Evolutionary conservation across 1,140 invertebrate genomes (phyloP).

Genomic region (Penaeus indicus): DNA sequence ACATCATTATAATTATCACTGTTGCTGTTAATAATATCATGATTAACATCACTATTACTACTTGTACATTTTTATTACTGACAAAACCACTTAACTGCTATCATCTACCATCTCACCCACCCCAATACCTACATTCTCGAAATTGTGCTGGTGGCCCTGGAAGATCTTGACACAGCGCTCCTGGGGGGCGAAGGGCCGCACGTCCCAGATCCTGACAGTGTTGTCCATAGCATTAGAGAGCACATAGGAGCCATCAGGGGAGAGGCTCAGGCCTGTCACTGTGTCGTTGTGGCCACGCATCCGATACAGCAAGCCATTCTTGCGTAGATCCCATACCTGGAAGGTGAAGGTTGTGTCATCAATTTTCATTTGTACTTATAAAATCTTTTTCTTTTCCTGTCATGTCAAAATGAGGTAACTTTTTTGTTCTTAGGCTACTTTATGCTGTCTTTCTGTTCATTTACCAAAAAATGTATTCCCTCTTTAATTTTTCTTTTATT

Average conservation of each 20-base stretch:
- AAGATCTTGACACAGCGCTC: conserved; percentile 96
- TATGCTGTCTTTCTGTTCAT: too few relatives aligned
- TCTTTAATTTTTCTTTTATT: too few relatives aligned
- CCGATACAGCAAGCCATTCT: conserved; percentile 87
- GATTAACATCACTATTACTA: too few relatives aligned
- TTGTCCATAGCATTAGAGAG: conserved; percentile 99
- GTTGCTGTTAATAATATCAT: too few relatives aligned
- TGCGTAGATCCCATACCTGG: conserved; percentile 94
- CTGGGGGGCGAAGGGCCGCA: conserved; percentile 81
- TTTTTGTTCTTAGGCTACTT: too few relatives aligned
- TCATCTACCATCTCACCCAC: too few relatives aligned
- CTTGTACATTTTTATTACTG: too few relatives aligned
- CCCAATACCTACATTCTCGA: conserved; percentile 76
- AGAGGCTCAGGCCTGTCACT: conserved; percentile 91
- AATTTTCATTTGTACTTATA: conserved; percentile 33
- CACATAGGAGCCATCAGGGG: conserved; percentile 93
- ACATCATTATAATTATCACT: too few relatives aligned
- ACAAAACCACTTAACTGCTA: too few relatives aligned
- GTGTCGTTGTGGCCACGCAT: conserved; percentile 94
- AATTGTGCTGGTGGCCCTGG: conserved; percentile 96
- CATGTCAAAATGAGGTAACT: background rate
- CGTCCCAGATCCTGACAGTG: conserved; percentile 82
- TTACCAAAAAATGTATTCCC: too few relatives aligned
- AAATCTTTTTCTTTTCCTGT: background rate
- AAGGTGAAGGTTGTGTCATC: conserved; percentile 29